Percentiles rank a stretch among this genome's conserved stretches.
These are phyloP conservation scores for Boloria euphrosyne DNA, from an alignment of 2,888 invertebrate genomes.

Conservation along the genomic window DNA sequence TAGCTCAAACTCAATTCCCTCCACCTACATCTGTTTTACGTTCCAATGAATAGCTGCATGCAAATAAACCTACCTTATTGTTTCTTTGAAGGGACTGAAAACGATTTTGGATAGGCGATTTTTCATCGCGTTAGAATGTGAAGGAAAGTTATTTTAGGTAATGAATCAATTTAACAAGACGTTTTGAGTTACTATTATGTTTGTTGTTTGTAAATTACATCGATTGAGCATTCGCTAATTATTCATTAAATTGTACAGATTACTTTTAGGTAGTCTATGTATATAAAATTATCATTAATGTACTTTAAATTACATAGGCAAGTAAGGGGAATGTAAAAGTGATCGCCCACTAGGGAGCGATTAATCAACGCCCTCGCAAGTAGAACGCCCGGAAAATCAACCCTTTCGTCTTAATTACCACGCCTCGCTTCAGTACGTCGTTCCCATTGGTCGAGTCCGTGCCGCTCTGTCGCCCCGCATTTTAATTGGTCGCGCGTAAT, in stretches of 20 bases:
- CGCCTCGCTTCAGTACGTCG: conserved; percentile 73
- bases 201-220: neutral
- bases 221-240: too few species aligned
- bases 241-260: too few species aligned
- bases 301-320: conserved; percentile 2
- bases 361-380: conserved; percentile 67
- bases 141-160: conserved; percentile 12
- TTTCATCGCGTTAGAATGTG: conserved; percentile 26
- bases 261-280: too few species aligned
- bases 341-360: conserved; percentile 51
- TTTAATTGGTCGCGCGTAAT: conserved; percentile 80
- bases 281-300: too few species aligned
- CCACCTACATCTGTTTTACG: conserved; percentile 71
- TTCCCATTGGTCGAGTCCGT: conserved; percentile 63
- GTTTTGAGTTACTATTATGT: neutral
- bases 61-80: conserved; percentile 68
- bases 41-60: conserved; percentile 68
- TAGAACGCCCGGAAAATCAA: conserved; percentile 76
- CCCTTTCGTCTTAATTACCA: conserved; percentile 82
- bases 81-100: conserved; percentile 56
- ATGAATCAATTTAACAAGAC: neutral
- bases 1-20: conserved; percentile 57
- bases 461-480: conserved; percentile 64
- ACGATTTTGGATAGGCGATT: conserved; percentile 30
- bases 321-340: conserved; percentile 19